Evolutionary conservation across 1,140 invertebrate species (phyloP), one percentile per base, ranked within the genome.

Genomic region (Sycobia sp.): DNA sequence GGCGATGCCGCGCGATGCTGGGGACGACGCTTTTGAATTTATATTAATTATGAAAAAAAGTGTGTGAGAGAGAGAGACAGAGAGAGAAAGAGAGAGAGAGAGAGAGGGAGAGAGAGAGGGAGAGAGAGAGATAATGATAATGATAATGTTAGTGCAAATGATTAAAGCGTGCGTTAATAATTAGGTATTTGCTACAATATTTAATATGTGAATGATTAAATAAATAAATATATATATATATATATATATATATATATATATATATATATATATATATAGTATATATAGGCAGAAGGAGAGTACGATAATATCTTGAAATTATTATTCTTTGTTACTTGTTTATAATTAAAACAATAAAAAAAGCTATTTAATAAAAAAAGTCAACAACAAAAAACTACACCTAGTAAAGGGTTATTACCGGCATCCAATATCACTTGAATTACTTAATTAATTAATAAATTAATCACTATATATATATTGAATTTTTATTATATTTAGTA

Each of bases 261-360:
- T 67, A 68, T 27, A 57, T 61, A n/a, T n/a, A n/a, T n/a, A n/a
- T n/a, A n/a, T n/a, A n/a, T n/a, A n/a, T n/a, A n/a, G n/a, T n/a
- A n/a, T 67, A 69, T 65, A 66, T 62, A 65, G 43, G 67, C 46
- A 67, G 22, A 67, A 62, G 62, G 70, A 72, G 68, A 71, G 66
- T 68, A 68, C 57, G 66, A 74, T 73, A 73, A 79, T 79, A 80
- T 78, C 76, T 79, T 78, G 69, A 80, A 80, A 77, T 78, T 78
- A 80, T 78, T 79, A 79, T 79, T 78, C 78, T 79, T 80, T 79
- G 78, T 80, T 80, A 80, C 77, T 79, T 80, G 77, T 79, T 79
- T 79, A 80, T 80, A 79, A 79, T 80, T 79, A 79, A 79, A 78
- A 77, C 72, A 78, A 79, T 76, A 79, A 80, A 80, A 80, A 78